Percentiles rank a stretch among this genome's conserved stretches.
These are phyloP conservation scores for Prorops nasuta DNA, from an alignment of 1,140 invertebrate genomes.

Conservation along the genomic window DNA sequence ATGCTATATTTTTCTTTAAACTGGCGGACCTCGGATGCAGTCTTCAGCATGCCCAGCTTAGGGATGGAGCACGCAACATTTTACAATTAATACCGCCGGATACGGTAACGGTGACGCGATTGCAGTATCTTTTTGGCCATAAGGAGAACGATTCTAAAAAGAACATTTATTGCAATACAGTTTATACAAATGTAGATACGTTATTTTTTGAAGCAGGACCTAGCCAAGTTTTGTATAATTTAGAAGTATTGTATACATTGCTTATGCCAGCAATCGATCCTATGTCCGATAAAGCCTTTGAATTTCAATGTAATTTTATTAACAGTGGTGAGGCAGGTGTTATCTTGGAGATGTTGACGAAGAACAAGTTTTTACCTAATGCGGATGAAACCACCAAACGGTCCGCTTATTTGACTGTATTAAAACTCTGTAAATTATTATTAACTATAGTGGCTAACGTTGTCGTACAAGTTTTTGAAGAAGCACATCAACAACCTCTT, in stretches of 20 bases:
- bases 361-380: conserved; percentile 82
- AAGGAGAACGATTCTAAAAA: conserved; percentile 40
- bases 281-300: conserved; percentile 76
- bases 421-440: conserved; percentile 86
- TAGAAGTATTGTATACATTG: conserved; percentile 83
- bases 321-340: conserved; percentile 79
- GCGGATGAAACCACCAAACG: conserved; percentile 80
- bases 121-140: conserved; percentile 61
- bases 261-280: conserved; percentile 88
- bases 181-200: conserved; percentile 64
- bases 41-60: conserved; percentile 73
- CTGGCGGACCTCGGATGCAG: conserved; percentile 85
- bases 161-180: conserved; percentile 46
- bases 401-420: conserved; percentile 81
- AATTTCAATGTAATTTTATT: conserved; percentile 88
- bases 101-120: conserved; percentile 67
- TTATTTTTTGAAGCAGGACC: conserved; percentile 74
- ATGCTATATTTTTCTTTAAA: conserved; percentile 87
- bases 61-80: conserved; percentile 82
- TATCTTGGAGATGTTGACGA: conserved; percentile 81
- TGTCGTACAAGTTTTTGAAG: conserved; percentile 64
- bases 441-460: conserved; percentile 83
- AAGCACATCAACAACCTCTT: conserved; percentile 47
- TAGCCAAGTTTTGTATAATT: conserved; percentile 75
- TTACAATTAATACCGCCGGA: conserved; percentile 90